Conservation (phyloP, 2,888 invertebrate species). For the Endomychus coccineus region DNA sequence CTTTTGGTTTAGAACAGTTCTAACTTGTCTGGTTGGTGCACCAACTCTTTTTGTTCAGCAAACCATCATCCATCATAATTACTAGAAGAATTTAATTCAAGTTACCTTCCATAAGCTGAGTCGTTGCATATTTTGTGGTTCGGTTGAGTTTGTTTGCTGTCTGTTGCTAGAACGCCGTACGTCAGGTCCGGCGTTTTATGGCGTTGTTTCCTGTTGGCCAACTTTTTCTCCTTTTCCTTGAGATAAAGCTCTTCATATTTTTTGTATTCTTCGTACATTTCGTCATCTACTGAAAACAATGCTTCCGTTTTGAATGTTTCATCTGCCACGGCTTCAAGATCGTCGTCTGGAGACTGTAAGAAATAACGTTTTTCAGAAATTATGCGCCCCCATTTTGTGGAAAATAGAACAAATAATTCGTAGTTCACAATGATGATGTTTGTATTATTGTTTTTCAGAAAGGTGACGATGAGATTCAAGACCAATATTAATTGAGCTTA, state of each 20-base stretch:
- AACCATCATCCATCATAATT: no score
- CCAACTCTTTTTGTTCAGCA: no score
- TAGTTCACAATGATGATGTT: no score
- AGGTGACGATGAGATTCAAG: no score
- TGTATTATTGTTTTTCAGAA: no score
- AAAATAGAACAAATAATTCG: no score
- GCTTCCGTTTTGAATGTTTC: slow-evolving; percentile 37
- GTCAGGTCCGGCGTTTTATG: slow-evolving; percentile 20
- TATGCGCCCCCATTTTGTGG: no score
- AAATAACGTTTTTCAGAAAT: no score
- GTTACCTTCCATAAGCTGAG: slow-evolving; percentile 82
- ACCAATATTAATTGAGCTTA: no score
- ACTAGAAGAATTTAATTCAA: slow-evolving; percentile 7
- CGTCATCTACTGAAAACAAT: slow-evolving; percentile 38
- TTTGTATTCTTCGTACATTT: slow-evolving; percentile 42
- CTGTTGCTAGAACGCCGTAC: background rate
- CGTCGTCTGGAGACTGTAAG: no score
- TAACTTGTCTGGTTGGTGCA: no score
- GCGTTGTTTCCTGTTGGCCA: slow-evolving; percentile 37
- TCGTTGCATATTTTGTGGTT: slow-evolving; percentile 50
- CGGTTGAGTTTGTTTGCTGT: slow-evolving; percentile 21
- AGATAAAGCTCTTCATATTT: slow-evolving; percentile 40
- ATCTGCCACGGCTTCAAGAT: no score
- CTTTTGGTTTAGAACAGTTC: slow-evolving; percentile 5
- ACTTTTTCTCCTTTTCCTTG: slow-evolving; percentile 38